phyloP scores from a whole-genome alignment of 2,113 vertebrate genomes.

The Aptenodytes patagonicus region DNA sequence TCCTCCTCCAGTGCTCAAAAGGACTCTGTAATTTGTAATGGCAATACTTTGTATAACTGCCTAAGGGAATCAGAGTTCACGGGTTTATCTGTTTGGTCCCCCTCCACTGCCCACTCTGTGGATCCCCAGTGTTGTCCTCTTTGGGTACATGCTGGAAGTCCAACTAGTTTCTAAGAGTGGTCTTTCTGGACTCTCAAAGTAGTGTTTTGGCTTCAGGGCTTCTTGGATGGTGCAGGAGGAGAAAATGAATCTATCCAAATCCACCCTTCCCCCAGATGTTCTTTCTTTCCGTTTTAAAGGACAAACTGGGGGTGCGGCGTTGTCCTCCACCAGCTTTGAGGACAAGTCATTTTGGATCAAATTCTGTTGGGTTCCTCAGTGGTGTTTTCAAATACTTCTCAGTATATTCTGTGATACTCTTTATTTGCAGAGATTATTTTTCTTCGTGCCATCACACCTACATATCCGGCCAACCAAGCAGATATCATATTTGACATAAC shows the following conservation, averaged over 20 bases:
- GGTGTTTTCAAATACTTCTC: background rate
- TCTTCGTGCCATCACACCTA: conserved; percentile 86
- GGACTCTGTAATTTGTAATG: background rate
- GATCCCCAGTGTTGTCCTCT: background rate
- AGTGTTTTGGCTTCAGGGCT: background rate
- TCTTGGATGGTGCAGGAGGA: background rate
- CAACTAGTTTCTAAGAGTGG: background rate
- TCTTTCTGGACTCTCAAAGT: background rate
- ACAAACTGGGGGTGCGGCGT: background rate
- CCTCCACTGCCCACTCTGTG: background rate
- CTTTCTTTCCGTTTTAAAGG: background rate
- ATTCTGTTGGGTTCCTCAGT: background rate
- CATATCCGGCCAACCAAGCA: conserved; percentile 75
- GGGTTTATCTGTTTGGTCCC: background rate
- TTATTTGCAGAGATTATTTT: conserved; percentile 91
- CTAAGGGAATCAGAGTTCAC: background rate
- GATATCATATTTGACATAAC: conserved; percentile 94
- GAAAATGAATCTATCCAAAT: background rate
- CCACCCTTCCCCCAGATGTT: background rate
- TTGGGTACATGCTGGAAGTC: background rate
- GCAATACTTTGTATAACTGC: background rate
- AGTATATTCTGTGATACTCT: background rate
- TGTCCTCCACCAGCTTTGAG: background rate
- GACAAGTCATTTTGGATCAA: background rate
- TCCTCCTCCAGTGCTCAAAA: background rate